phyloP scores from a whole-genome alignment of 2,797 vertebrate species.

The Clarias platycephalus region DNA sequence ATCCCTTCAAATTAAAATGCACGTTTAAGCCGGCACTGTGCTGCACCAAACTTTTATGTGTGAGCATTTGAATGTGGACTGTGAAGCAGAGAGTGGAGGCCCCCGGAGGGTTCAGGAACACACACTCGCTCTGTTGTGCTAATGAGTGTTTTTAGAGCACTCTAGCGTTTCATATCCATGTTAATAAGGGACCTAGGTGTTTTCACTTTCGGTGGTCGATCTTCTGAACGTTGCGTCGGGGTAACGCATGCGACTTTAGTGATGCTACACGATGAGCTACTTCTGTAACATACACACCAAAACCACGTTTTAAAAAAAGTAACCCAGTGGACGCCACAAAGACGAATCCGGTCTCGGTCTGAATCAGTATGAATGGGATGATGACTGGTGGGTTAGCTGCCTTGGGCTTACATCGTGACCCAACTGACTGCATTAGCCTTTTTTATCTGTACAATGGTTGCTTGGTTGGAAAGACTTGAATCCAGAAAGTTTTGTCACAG shows the following conservation, averaged over 20 bases:
- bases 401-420: conserved; percentile 34
- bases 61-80: conserved; percentile 73
- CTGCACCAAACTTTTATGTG: conserved; percentile 68
- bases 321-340: background rate
- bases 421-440: conserved; percentile 71
- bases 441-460: conserved; percentile 64
- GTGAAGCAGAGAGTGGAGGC: conserved; percentile 61
- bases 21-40: conserved; percentile 64
- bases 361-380: conserved; percentile 12
- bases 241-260: conserved; percentile 64
- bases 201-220: conserved; percentile 61
- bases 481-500: conserved; percentile 67
- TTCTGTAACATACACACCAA: conserved; percentile 19
- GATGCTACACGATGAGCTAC: conserved; percentile 51
- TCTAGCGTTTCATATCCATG: conserved; percentile 73
- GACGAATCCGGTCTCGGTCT: background rate
- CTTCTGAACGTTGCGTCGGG: conserved; percentile 63
- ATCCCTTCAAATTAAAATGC: conserved; percentile 43
- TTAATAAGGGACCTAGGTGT: conserved; percentile 73
- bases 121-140: conserved; percentile 75
- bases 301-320: background rate
- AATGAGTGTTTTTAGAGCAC: conserved; percentile 76
- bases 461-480: conserved; percentile 58
- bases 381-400: conserved; percentile 17
- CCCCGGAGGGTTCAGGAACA: conserved; percentile 66